Conservation (phyloP, 2,888 invertebrate genomes). For the Xanthorhoe designata region DNA sequence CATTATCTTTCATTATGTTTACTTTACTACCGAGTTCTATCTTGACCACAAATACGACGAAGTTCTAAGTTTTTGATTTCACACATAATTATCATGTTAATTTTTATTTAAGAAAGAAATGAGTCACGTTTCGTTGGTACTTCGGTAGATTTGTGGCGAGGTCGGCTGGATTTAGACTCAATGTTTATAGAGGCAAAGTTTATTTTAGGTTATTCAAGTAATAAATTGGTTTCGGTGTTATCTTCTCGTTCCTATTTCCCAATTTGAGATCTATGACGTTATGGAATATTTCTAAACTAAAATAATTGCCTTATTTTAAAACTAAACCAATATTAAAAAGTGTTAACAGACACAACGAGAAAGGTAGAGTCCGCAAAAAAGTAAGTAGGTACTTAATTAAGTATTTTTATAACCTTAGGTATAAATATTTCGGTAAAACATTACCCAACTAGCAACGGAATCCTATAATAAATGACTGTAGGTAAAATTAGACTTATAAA, state of each 20-base stretch:
- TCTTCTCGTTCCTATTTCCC: neutral
- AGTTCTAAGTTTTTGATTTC: constrained; percentile 15
- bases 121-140: constrained; percentile 23
- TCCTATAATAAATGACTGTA: too few relatives aligned
- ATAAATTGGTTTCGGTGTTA: neutral
- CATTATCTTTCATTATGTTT: too few relatives aligned
- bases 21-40: too few relatives aligned
- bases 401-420: too few relatives aligned
- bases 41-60: neutral
- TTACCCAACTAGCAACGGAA: too few relatives aligned
- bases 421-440: too few relatives aligned
- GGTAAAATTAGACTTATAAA: too few relatives aligned
- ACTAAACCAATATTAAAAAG: too few relatives aligned
- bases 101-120: constrained; percentile 26
- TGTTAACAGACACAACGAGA: too few relatives aligned
- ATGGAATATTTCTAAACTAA: neutral
- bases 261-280: neutral
- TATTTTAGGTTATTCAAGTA: constrained; percentile 8
- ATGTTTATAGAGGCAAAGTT: constrained; percentile 30
- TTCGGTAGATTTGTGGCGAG: constrained; percentile 20
- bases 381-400: too few relatives aligned
- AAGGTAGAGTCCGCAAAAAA: neutral
- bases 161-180: constrained; percentile 29
- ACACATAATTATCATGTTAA: constrained; percentile 13
- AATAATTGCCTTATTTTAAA: too few relatives aligned